These are phyloP conservation scores for Globodera ellingtonae DNA, from an alignment of 1,140 invertebrate species.

Conservation along the genomic window DNA sequence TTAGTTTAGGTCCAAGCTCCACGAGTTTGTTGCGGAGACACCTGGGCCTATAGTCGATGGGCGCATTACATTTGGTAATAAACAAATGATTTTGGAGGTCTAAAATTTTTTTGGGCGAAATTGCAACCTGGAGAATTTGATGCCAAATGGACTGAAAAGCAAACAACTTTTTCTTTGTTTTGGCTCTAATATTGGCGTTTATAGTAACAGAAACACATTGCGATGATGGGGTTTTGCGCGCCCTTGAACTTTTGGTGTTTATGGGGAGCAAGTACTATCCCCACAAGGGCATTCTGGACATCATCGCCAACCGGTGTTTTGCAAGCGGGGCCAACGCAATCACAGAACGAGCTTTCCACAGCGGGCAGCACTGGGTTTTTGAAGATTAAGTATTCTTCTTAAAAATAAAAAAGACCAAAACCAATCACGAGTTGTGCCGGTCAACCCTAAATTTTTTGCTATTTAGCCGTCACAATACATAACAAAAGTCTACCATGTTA, in stretches of 20 bases:
- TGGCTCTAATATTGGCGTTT: conserved; percentile 40
- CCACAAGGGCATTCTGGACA: conserved; percentile 80
- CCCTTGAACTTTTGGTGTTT: conserved; percentile 68
- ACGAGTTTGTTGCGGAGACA: conserved; percentile 37
- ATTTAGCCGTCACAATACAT: conserved; percentile 76
- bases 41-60: conserved; percentile 44
- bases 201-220: conserved; percentile 84
- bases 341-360: conserved; percentile 78
- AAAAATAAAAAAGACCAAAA: neutral
- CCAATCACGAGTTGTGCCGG: neutral
- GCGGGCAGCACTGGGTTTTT: conserved; percentile 84
- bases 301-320: conserved; percentile 80
- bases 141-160: neutral
- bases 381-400: conserved; percentile 68
- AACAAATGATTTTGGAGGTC: too few species aligned
- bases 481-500: conserved; percentile 89
- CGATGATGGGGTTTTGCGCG: conserved; percentile 88
- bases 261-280: conserved; percentile 86
- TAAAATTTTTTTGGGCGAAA: too few species aligned
- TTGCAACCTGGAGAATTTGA: too few species aligned
- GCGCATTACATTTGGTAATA: conserved; percentile 33
- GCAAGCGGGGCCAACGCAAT: conserved; percentile 30
- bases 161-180: neutral
- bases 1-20: conserved; percentile 26
- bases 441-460: neutral